Conservation (phyloP, 2,113 vertebrate genomes). For the Charina bottae region DNA sequence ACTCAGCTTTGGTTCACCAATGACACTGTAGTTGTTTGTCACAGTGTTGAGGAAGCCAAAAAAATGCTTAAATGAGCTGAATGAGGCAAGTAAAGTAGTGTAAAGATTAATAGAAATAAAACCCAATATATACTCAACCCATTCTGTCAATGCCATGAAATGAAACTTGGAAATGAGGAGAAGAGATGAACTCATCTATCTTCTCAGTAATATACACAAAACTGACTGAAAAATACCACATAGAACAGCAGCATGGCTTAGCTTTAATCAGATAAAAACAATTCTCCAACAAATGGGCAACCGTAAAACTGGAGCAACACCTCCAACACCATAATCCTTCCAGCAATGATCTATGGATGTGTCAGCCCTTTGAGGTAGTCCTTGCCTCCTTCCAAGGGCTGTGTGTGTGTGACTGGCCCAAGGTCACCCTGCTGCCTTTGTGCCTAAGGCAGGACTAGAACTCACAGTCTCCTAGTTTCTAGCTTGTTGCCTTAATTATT, state of each 20-base stretch:
- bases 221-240: background rate
- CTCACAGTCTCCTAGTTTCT: background rate
- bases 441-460: background rate
- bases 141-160: background rate
- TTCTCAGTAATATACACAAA: background rate
- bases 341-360: background rate
- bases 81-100: background rate
- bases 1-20: background rate
- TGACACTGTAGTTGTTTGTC: background rate
- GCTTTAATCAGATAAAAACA: background rate
- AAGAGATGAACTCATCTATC: background rate
- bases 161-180: background rate
- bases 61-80: background rate
- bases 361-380: background rate
- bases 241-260: background rate
- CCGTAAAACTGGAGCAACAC: background rate
- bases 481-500: background rate
- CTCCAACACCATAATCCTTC: background rate
- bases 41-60: background rate
- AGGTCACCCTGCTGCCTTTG: background rate
- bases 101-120: background rate
- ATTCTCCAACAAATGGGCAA: background rate
- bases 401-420: background rate
- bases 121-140: background rate
- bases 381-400: background rate